Base-by-base conservation (phyloP, 2,888 invertebrate genomes). In the Hofmannophila pseudospretella region DNA sequence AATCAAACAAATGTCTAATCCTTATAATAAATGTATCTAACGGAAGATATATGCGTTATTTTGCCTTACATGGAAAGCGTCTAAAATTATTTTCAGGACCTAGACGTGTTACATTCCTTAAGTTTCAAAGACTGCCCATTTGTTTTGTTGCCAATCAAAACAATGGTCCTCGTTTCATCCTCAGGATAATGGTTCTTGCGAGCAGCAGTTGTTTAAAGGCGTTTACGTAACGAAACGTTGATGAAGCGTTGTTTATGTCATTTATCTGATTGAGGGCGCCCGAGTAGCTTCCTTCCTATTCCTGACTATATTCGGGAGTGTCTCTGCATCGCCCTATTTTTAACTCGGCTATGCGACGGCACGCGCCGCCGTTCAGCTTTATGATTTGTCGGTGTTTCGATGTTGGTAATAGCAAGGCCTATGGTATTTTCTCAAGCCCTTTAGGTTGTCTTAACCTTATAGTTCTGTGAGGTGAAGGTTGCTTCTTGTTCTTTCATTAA, bases 291-390 rank as follows among this genome's bases (percentile, higher is more conserved):
- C 59, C 66, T 77, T 74, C 80, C 75, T 74, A 76, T 76, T 77
- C 53, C 72, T 76, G 74, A 73, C 68, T 75, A 75, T 73, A 76
- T 76, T 77, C 54, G 72, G 76, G 73, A 74, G 70, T 75, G 77
- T 77, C 78, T 74, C 68, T 56, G 59, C 58, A 50, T 39, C 56
- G 54, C 57, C 58, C 71, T 84, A 84, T 84, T 81, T 84, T 76
- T 79, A 75, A 48, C 58, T 41, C 49, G 51, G 63, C 67, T 60
- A 76, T 76, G 78, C 76, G 65, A 47, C 65, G 73, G 69, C 80
- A 79, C 82, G 77, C 67, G 66, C 37, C 69, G 67, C 67, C 70
- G 67, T 73, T 66, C 58, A 49, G 59, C 53, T 58, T 70, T 80
- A 73, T 74, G 71, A 80, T 74, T 74, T 74, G 66, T 70, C 65